phyloP scores from a whole-genome alignment of 2,888 invertebrate species.

The Leptinotarsa peninsularis region DNA sequence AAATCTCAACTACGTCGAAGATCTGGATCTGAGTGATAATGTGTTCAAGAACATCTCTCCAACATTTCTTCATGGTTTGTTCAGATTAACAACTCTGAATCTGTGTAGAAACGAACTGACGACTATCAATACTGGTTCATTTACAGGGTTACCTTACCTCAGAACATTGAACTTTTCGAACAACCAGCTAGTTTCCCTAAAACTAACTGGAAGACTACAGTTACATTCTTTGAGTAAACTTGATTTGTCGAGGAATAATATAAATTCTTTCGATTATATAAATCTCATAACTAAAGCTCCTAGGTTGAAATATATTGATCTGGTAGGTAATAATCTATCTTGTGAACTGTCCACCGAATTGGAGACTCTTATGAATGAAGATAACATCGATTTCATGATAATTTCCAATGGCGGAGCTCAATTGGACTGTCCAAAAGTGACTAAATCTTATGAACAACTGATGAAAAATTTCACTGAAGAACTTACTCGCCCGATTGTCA shows the following conservation, averaged over 20 bases:
- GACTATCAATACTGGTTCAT: constrained; percentile 56
- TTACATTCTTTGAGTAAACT: constrained; percentile 57
- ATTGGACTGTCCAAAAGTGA: constrained; percentile 29
- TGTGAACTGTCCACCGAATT: constrained; percentile 58
- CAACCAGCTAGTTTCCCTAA: constrained; percentile 52
- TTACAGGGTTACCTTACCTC: constrained; percentile 59
- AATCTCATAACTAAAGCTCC: constrained; percentile 56
- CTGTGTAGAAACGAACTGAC: constrained; percentile 57
- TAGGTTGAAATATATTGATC: constrained; percentile 51
- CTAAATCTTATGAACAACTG: constrained; percentile 20
- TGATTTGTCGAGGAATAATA: constrained; percentile 58
- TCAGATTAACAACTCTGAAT: constrained; percentile 55
- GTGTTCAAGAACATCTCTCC: constrained; percentile 52
- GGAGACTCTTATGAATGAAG: constrained; percentile 53
- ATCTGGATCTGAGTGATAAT: constrained; percentile 56
- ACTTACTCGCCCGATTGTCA: constrained; percentile 21
- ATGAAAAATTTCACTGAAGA: constrained; percentile 26
- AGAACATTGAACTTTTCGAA: constrained; percentile 57
- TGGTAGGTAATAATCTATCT: constrained; percentile 55
- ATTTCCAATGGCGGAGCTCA: not conserved
- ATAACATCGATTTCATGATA: constrained; percentile 49
- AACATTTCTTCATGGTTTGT: constrained; percentile 56
- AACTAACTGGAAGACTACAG: constrained; percentile 56
- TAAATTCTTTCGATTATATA: constrained; percentile 58
- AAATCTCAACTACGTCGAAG: constrained; percentile 56